Evolutionary conservation across 2,113 vertebrate genomes (phyloP), one percentile per base, ranked within the genome.

Genomic region (Poecilia latipinna): DNA sequence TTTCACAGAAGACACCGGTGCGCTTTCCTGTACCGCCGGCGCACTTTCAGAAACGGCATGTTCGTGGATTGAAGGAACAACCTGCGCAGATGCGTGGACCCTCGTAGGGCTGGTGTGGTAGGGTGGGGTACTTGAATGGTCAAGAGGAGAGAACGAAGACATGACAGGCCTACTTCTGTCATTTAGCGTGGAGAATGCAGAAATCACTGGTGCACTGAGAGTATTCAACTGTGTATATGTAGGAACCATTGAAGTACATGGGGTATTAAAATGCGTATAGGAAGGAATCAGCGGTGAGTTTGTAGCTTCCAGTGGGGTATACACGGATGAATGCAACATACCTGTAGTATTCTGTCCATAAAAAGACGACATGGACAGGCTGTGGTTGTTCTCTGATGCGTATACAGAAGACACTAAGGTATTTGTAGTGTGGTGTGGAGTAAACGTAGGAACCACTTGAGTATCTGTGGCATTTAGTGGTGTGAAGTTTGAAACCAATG

Each of bases 371-470:
- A 91, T 51, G 33, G 89, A 48, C 48, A 89, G 68, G 42, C 80
- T 81, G n/a, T 72, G 75, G 79, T 37, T 82, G 61, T 82, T 88
- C 61, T 93, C 89, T 17, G 87, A 76, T 6, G 88, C 65, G 75
- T 89, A 93, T 2, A 73, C 15, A 37, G 86, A 65, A 72, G 88
- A 51, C 70, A 92, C 88, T 15, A 89, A 69, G 65, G 90, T 48
- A 69, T 86, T 89, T 68, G 84, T 84, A 64, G 89, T 89, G 75
- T 88, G 87, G 70, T 85, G 89, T 51, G 84, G 90, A 4, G 89
- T 87, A 77, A 88, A 92, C 32, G 89, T 93, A 42, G 89, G 88
- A 61, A 92, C 92, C 35, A 93, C 90, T 86, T 91, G 90, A 33
- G 89, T 90, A 68, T 93, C 90, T 24, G 89, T 89, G 17, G 88